Evolutionary conservation across 2,113 vertebrate species (phyloP).

Genomic region (Mellivora capensis): DNA sequence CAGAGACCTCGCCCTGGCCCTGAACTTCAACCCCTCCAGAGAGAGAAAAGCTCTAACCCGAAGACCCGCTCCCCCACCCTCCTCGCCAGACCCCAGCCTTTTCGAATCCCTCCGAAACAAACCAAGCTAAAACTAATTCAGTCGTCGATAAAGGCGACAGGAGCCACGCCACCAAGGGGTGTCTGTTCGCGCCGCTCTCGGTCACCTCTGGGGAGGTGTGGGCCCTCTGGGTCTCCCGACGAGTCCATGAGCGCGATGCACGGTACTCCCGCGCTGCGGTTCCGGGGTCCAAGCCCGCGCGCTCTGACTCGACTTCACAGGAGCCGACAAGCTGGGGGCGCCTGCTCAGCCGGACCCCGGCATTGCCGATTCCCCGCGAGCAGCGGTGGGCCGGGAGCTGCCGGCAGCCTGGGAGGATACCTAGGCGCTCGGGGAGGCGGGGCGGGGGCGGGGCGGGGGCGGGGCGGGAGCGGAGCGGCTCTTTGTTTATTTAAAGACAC

Average conservation of each 20-base stretch:
- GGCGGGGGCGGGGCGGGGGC: not conserved
- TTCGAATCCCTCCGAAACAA: not conserved
- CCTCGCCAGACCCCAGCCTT: not conserved
- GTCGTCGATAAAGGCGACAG: no score
- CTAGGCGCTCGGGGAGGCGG: fast-evolving
- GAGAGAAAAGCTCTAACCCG: not conserved
- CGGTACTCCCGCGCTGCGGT: not conserved
- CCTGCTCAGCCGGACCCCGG: fast-evolving
- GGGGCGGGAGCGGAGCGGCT: not conserved
- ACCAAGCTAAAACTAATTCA: not conserved
- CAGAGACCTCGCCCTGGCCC: not conserved
- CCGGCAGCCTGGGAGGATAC: fast-evolving
- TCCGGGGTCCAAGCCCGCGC: not conserved
- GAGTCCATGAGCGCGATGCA: slow-evolving; percentile 14
- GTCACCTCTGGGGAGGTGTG: slow-evolving; percentile 44
- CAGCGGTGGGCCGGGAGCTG: no score
- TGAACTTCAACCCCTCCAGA: not conserved
- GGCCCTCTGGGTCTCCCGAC: not conserved
- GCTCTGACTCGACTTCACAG: no score
- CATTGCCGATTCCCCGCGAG: fast-evolving
- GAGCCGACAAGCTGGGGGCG: fast-evolving
- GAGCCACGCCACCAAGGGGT: not conserved
- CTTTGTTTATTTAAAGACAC: not conserved
- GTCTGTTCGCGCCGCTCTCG: fast-evolving
- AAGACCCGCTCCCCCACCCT: no score